Base-by-base conservation (phyloP, 1,140 invertebrate genomes). In the Drosophila bipectinata region DNA sequence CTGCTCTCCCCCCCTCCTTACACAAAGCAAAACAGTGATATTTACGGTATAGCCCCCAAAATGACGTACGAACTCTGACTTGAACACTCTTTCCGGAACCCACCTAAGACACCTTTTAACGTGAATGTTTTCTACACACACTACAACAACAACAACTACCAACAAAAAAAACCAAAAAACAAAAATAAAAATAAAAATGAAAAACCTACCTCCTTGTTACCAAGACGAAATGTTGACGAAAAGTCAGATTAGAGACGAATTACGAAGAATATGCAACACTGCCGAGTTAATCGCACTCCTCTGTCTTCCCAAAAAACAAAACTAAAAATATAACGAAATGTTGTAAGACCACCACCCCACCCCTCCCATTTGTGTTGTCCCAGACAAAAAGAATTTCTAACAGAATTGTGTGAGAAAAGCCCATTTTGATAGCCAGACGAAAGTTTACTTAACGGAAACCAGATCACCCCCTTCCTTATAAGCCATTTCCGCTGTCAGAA, bases 141-240 rank as follows among this genome's bases (percentile, higher is more conserved):
- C 41, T 8, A 44, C n/a, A 44, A 2, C 9, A 1, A 44, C 34
- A 37, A 37, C 10, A 37, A 37, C 4, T 4, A 44, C 15, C 15
- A 7, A 44, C 3, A 44, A 44, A 9, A 15, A 44, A 18, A 10
- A n/a, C 4, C 15, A 15, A 15, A 68, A 80, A 78, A 75, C 39
- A 59, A 63, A 76, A 69, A 69, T 47, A 64, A 69, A 79, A 67
- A 77, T 57, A 71, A 56, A 63, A 69, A 79, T 76, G 52, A 85
- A 72, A 73, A 77, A 89, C 83, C 83, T 88, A 88, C 83, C 83
- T 88, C 83, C 83, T 87, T 79, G 63, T 73, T 77, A 72, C 72
- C 63, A 67, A 54, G 72, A 72, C 26, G 52, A 63, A 74, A 54
- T 59, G 47, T 52, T 49, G 41, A 73, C 71, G 61, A 78, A 54